phyloP scores from a whole-genome alignment of 37 sponge, comb jelly and placozoan genomes.

The Chondrosia reniformis region DNA sequence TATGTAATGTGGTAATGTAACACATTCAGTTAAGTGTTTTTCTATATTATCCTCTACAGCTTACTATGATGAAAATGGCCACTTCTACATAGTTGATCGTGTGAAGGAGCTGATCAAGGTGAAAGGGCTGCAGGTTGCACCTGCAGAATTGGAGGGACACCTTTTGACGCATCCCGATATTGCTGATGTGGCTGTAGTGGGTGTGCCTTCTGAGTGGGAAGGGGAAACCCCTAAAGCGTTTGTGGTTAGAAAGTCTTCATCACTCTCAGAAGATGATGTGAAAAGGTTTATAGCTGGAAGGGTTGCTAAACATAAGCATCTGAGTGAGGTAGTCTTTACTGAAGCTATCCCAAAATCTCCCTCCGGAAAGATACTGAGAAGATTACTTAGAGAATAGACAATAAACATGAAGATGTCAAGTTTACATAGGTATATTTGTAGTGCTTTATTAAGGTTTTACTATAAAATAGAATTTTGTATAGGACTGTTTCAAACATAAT shows the following conservation, averaged over 20 bases:
- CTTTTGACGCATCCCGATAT: conserved; percentile 72
- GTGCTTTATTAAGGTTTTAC: too few relatives aligned
- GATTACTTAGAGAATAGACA: conserved; percentile 38
- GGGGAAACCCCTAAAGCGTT: conserved; percentile 90
- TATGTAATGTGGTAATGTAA: neutral
- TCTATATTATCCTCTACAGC: conserved; percentile 6
- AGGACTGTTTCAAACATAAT: too few relatives aligned
- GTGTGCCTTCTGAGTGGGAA: conserved; percentile 70
- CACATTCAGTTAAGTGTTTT: neutral
- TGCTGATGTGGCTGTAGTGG: conserved; percentile 83
- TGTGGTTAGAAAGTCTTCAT: conserved; percentile 63
- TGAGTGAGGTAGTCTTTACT: conserved; percentile 74
- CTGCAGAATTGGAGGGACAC: conserved; percentile 88
- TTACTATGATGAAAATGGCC: conserved; percentile 68
- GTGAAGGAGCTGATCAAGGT: conserved; percentile 93
- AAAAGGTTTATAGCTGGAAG: conserved; percentile 38
- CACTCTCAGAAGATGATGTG: conserved; percentile 58
- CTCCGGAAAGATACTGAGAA: conserved; percentile 80
- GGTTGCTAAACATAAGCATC: conserved; percentile 71
- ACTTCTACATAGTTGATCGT: conserved; percentile 84
- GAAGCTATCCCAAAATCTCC: conserved; percentile 79
- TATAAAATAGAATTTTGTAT: too few relatives aligned
- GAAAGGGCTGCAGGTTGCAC: conserved; percentile 88
- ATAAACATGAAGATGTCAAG: too few relatives aligned
- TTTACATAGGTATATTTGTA: too few relatives aligned